phyloP scores from a whole-genome alignment of 2,888 invertebrate species.

The Neuroscelio doddi region DNA sequence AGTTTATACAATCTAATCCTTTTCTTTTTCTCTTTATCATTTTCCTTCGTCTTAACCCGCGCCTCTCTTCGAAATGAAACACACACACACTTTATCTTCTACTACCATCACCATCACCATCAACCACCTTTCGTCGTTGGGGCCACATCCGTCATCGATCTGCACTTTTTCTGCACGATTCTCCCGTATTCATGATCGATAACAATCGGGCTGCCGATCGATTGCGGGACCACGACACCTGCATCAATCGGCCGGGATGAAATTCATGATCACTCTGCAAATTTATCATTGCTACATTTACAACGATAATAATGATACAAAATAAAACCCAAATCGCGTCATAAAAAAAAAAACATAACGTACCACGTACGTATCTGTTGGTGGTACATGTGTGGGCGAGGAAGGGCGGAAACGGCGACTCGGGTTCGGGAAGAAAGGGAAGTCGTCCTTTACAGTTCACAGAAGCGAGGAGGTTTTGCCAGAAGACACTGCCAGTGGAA shows the following conservation, averaged over 20 bases:
- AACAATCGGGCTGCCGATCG: constrained; percentile 55
- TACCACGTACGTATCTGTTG: constrained; percentile 68
- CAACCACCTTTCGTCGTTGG: constrained; percentile 65
- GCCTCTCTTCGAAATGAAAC: constrained; percentile 51
- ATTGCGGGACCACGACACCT: constrained; percentile 59
- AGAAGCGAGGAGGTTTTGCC: constrained; percentile 98
- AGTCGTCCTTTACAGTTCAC: constrained; percentile 97
- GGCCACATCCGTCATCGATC: constrained; percentile 62
- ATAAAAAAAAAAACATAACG: constrained; percentile 59
- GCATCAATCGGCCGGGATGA: constrained; percentile 42
- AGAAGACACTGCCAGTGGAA: constrained; percentile 76
- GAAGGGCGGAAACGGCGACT: constrained; percentile 94
- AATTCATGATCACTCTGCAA: constrained; percentile 33
- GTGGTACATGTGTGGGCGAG: constrained; percentile 72
- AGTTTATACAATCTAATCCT: constrained; percentile 65
- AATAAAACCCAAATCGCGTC: constrained; percentile 32
- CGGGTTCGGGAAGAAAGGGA: constrained; percentile 95
- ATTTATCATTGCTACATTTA: constrained; percentile 30
- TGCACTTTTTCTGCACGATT: constrained; percentile 60
- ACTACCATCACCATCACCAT: constrained; percentile 52
- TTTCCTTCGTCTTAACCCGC: constrained; percentile 63
- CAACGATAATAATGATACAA: constrained; percentile 14
- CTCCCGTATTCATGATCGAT: constrained; percentile 46
- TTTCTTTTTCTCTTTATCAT: constrained; percentile 59
- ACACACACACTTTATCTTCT: constrained; percentile 38